These are phyloP conservation scores for Astyanax mexicanus DNA, from an alignment of 2,797 vertebrate species.

Conservation along the genomic window DNA sequence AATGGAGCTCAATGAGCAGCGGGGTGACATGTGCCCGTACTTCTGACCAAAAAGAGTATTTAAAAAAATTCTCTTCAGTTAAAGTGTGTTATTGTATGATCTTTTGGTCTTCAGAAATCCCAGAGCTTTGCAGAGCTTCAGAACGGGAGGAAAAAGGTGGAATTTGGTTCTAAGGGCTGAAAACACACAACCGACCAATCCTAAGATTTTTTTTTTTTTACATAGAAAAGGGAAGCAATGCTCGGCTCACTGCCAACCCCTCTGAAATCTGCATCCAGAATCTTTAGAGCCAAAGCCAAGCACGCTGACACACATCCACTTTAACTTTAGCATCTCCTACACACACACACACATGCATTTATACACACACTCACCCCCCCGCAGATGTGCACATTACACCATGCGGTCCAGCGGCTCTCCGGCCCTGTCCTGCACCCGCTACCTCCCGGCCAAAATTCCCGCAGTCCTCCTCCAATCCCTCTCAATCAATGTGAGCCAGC, in stretches of 20 bases:
- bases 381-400: constrained; percentile 49
- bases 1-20: too few relatives aligned
- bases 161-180: neutral
- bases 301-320: constrained; percentile 10
- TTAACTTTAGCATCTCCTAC: constrained; percentile 27
- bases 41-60: too few relatives aligned
- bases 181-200: constrained; percentile 9
- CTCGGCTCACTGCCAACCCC: neutral
- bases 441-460: constrained; percentile 41
- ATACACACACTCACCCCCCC: constrained; percentile 7
- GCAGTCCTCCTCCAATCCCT: constrained; percentile 49
- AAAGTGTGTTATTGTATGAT: neutral
- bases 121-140: neutral
- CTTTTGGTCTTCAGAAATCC: neutral
- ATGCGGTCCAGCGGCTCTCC: constrained; percentile 46
- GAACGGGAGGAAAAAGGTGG: neutral
- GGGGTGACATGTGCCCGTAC: too few relatives aligned
- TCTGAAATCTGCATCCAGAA: neutral
- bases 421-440: constrained; percentile 44
- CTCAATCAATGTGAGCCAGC: constrained; percentile 47
- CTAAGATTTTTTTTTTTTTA: constrained; percentile 14
- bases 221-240: neutral
- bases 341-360: constrained; percentile 33
- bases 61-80: too few relatives aligned
- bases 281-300: neutral